Base-by-base conservation (phyloP, 2,888 invertebrate species). In the Gastracanthus pulcherrimus region DNA sequence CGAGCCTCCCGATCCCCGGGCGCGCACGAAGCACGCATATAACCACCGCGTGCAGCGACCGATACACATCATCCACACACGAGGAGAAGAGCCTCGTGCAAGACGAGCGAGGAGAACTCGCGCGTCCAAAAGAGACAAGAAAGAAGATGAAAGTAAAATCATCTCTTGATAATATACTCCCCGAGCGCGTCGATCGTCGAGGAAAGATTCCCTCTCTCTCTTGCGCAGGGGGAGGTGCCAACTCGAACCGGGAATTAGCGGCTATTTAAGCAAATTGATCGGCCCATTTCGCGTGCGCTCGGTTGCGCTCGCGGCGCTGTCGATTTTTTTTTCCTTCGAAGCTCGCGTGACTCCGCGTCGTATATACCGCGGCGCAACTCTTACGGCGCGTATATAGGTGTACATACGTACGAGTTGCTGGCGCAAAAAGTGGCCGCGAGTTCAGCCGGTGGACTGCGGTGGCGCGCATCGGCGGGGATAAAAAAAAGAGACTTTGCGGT, bases 191-290 rank as follows among this genome's bases (percentile, higher is more conserved):
- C n/a, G n/a, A n/a, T n/a, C n/a, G n/a, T n/a, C n/a, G n/a, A n/a
- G n/a, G n/a, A n/a, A n/a, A n/a, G n/a, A n/a, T n/a, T n/a, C n/a
- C n/a, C n/a, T n/a, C n/a, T n/a, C n/a, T n/a, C n/a, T n/a, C n/a
- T n/a, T n/a, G n/a, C n/a, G n/a, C n/a, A n/a, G 34, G 81, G 83
- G 84, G 80, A 86, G 86, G 85, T 88, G 87, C 87, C 84, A 86
- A 86, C 84, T 85, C 86, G 84, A 82, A 86, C 86, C 86, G 85
- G 84, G 88, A 89, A 90, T 90, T 87, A 90, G 87, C 87, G 87
- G 87, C 88, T 87, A 87, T 88, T 89, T 89, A 89, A 88, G 88
- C 87, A 90, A 90, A 90, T 90, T 90, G 89, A 89, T 90, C 89
- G 88, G 86, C 86, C 86, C 87, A 88, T 88, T 90, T 90, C 89